These are phyloP conservation scores for Prolemur simus DNA, from an alignment of 2,113 vertebrate genomes.

Conservation along the genomic window DNA sequence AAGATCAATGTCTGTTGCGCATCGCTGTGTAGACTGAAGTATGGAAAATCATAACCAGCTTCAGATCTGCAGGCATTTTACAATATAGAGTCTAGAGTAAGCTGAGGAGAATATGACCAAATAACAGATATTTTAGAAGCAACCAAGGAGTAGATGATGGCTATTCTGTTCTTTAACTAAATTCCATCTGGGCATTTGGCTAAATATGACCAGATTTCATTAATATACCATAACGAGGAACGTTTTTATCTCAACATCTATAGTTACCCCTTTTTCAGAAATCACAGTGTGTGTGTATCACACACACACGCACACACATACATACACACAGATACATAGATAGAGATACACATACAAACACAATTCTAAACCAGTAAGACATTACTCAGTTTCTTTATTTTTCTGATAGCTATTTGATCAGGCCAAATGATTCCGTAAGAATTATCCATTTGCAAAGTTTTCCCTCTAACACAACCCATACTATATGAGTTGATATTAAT, in stretches of 20 bases:
- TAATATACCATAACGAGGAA: not conserved
- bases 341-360: not conserved
- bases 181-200: not conserved
- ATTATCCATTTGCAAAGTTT: not conserved
- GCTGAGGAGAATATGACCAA: not conserved
- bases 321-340: not conserved
- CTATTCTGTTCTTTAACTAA: not conserved
- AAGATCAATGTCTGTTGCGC: constrained; percentile 51
- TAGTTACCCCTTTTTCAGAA: not conserved
- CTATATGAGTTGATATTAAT: not conserved
- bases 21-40: not conserved
- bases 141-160: not conserved
- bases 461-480: not conserved
- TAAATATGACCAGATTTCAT: not conserved
- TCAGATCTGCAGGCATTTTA: not conserved
- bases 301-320: not conserved
- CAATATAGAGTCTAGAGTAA: not conserved
- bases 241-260: not conserved
- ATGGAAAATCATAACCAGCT: not conserved
- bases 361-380: not conserved
- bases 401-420: not conserved
- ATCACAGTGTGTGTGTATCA: not conserved
- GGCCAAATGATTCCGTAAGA: not conserved
- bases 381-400: not conserved
- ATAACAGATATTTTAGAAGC: not conserved